phyloP scores from a whole-genome alignment of 2,888 invertebrate genomes.

The Eupithecia exiguata region DNA sequence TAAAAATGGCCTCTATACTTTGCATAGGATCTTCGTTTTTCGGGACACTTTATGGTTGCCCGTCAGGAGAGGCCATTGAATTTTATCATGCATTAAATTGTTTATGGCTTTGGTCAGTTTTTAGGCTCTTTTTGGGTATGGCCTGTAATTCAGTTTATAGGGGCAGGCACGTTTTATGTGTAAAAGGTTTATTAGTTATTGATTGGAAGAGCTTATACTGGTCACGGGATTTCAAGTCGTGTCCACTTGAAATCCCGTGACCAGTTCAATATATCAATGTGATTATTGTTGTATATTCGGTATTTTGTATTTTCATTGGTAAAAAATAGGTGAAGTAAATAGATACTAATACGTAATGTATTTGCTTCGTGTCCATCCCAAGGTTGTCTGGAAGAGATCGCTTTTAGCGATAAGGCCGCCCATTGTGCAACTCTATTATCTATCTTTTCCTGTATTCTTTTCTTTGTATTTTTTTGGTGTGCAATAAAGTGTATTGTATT shows the following conservation, averaged over 20 bases:
- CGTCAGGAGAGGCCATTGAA: constrained; percentile 44
- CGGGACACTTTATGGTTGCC: constrained; percentile 45
- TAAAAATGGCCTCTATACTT: constrained; percentile 34
- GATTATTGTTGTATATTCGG: neutral
- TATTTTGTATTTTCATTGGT: too few relatives aligned
- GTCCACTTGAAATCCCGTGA: too few relatives aligned
- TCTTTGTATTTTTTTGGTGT: too few relatives aligned
- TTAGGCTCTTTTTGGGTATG: constrained; percentile 26
- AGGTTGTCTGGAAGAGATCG: too few relatives aligned
- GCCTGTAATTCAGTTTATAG: constrained; percentile 32
- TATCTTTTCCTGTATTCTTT: too few relatives aligned
- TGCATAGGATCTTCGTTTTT: constrained; percentile 46
- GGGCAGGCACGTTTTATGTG: constrained; percentile 22
- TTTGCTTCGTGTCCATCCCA: too few relatives aligned
- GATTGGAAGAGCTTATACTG: constrained; percentile 17
- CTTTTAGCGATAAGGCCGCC: too few relatives aligned
- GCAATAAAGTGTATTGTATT: too few relatives aligned
- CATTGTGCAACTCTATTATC: too few relatives aligned
- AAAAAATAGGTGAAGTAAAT: too few relatives aligned
- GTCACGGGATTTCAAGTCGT: neutral
- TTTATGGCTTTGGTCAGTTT: constrained; percentile 43
- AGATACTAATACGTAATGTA: too few relatives aligned
- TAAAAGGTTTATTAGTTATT: constrained; percentile 26
- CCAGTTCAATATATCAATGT: too few relatives aligned
- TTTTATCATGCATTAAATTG: constrained; percentile 48